Percentiles rank a stretch among this genome's conserved stretches.
Evolutionary conservation across 2,888 invertebrate genomes (phyloP).

Genomic region (Mylabris sibirica): DNA sequence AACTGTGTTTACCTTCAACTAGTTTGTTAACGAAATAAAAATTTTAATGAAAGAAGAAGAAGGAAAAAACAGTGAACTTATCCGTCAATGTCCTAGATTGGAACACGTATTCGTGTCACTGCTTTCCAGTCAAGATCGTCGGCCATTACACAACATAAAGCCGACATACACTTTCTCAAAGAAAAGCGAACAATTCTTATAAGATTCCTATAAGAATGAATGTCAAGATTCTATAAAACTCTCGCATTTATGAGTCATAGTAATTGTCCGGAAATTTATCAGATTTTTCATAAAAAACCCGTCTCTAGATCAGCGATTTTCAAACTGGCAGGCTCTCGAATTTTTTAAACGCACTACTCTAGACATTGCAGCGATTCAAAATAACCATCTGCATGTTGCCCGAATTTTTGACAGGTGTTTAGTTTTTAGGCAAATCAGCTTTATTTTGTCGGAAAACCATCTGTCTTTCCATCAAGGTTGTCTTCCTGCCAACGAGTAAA

Average conservation of each 20-base stretch:
- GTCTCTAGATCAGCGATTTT: too few species aligned
- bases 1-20: background rate
- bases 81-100: constrained; percentile 50
- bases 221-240: background rate
- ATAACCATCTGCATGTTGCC: background rate
- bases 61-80: background rate
- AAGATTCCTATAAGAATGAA: background rate
- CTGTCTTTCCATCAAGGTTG: background rate
- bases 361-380: background rate
- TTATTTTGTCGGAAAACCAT: background rate
- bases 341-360: too few species aligned
- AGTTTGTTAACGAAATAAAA: background rate
- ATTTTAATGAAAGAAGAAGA: background rate
- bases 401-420: background rate
- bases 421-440: background rate
- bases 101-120: constrained; percentile 56
- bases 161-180: constrained; percentile 31
- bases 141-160: constrained; percentile 50
- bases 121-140: constrained; percentile 57
- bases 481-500: background rate
- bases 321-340: too few species aligned
- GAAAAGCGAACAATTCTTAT: constrained; percentile 30
- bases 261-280: background rate
- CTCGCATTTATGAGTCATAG: too few species aligned
- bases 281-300: too few species aligned